These are phyloP conservation scores for Stictocephala bisonia DNA, from an alignment of 2,888 invertebrate species.

Conservation along the genomic window DNA sequence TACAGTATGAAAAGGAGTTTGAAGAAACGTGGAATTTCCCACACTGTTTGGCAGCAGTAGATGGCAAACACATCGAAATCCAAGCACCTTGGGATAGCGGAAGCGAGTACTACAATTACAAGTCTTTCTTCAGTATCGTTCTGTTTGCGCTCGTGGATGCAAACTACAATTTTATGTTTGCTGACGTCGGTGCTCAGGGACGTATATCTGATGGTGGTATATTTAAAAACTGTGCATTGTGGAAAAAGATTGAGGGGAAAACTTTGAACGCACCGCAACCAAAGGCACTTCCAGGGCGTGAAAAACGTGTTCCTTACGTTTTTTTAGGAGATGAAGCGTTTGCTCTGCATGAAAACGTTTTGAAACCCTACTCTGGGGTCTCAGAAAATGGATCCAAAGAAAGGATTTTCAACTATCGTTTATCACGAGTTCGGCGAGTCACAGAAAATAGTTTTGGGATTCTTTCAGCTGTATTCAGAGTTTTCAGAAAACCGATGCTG, in stretches of 20 bases:
- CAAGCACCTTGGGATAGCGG: constrained; percentile 26
- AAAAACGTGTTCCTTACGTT: constrained; percentile 19
- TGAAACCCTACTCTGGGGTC: constrained; percentile 9
- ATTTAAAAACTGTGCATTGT: constrained; percentile 44
- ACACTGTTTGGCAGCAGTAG: constrained; percentile 13
- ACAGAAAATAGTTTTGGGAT: constrained; percentile 59
- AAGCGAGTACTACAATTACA: constrained; percentile 44
- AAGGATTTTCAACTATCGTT: constrained; percentile 60
- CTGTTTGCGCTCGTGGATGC: constrained; percentile 56
- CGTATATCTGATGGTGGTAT: constrained; percentile 54
- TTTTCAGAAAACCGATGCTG: constrained; percentile 56
- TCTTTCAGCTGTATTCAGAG: constrained; percentile 51
- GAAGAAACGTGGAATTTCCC: constrained; percentile 31
- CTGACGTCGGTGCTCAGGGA: constrained; percentile 56
- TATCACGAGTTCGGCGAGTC: constrained; percentile 56
- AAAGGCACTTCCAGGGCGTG: constrained; percentile 6
- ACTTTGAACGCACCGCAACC: constrained; percentile 15
- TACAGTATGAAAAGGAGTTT: constrained; percentile 14
- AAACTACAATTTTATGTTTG: constrained; percentile 52
- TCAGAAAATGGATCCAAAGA: constrained; percentile 37
- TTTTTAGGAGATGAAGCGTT: constrained; percentile 27
- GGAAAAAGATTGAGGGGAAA: constrained; percentile 19
- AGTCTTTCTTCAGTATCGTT: constrained; percentile 46
- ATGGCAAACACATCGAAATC: constrained; percentile 24
- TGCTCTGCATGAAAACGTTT: constrained; percentile 11